Conservation (phyloP, 2,113 vertebrate genomes). For the Urocitellus parryii region DNA sequence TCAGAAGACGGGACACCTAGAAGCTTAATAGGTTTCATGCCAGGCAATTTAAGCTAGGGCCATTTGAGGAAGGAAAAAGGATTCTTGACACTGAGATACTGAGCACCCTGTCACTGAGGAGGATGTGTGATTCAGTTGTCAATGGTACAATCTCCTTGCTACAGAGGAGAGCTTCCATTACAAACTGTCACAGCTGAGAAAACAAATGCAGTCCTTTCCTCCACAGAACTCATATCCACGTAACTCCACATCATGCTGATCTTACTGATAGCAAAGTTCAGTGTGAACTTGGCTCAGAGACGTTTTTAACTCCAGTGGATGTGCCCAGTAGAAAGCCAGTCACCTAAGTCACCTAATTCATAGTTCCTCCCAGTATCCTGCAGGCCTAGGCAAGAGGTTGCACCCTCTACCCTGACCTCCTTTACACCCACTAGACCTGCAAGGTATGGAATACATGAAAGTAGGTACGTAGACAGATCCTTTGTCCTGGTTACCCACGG, state of each 20-base stretch:
- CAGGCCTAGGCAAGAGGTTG: not conserved
- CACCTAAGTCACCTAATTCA: not conserved
- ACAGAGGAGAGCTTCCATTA: not conserved
- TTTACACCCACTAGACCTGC: accelerated
- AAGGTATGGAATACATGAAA: not conserved
- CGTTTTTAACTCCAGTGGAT: not conserved
- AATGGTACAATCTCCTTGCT: not conserved
- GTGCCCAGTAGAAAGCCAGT: not conserved
- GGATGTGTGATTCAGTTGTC: not conserved
- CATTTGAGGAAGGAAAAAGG: not conserved
- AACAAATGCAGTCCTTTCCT: not conserved
- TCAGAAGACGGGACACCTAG: not conserved
- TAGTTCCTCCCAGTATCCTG: not conserved
- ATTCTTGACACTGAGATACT: not conserved
- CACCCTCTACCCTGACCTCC: not conserved
- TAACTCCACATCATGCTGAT: not conserved
- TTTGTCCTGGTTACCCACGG: not conserved
- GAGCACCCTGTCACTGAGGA: not conserved
- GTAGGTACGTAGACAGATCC: accelerated
- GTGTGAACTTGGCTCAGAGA: not conserved
- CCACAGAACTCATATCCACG: accelerated
- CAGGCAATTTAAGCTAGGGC: no score
- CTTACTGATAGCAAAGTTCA: not conserved
- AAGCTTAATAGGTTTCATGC: not conserved
- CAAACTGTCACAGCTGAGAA: not conserved